Conservation (phyloP, 2,888 invertebrate species). For the Hartigia nigra region DNA sequence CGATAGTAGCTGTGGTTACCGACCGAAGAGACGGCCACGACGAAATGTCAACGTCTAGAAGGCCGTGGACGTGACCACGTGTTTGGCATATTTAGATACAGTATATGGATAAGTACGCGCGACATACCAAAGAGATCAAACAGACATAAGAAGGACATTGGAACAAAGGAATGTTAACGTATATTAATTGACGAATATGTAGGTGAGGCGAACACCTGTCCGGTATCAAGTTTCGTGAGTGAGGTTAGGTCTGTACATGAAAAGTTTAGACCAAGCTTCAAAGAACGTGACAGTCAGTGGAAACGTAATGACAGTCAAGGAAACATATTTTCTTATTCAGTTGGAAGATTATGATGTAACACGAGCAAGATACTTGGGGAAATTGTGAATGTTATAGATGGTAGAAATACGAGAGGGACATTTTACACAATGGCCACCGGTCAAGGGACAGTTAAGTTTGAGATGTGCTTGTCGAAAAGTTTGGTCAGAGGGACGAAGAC, state of each 20-base stretch:
- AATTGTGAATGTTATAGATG: neutral
- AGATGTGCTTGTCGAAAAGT: neutral
- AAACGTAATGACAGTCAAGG: neutral
- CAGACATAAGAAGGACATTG: neutral
- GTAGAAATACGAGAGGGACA: neutral
- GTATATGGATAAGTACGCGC: neutral
- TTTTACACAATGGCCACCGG: neutral
- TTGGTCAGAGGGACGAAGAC: neutral
- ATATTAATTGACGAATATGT: constrained; percentile 32
- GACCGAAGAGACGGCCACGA: neutral
- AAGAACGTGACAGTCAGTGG: neutral
- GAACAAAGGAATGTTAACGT: constrained; percentile 4
- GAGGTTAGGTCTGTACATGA: neutral
- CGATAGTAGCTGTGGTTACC: neutral
- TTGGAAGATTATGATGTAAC: neutral
- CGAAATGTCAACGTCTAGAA: neutral
- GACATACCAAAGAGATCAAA: constrained; percentile 8
- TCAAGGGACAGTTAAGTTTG: neutral
- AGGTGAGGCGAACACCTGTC: constrained; percentile 44
- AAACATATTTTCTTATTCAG: neutral
- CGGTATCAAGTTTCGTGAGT: constrained; percentile 39
- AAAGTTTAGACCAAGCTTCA: neutral
- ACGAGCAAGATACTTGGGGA: neutral
- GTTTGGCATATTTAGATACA: neutral
- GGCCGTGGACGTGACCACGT: neutral